phyloP scores from a whole-genome alignment of 2,113 vertebrate species.

The Cercocebus atys region DNA sequence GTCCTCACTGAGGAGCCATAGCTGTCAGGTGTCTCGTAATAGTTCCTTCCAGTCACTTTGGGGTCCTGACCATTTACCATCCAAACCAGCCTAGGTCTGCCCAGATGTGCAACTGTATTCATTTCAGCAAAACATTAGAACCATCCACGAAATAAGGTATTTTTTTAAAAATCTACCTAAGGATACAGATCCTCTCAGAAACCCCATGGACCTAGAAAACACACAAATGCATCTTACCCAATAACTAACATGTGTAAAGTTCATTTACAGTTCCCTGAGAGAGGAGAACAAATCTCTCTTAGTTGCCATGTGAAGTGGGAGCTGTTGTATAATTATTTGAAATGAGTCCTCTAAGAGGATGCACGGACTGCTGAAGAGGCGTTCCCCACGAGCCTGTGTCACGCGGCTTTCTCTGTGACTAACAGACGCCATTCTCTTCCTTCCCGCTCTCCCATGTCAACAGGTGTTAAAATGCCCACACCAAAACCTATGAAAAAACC shows the following conservation, averaged over 20 bases:
- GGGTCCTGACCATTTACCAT: not conserved
- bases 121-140: not conserved
- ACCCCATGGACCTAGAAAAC: not conserved
- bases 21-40: fast-evolving
- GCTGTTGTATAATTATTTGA: not conserved
- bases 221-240: not conserved
- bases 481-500: too few relatives aligned
- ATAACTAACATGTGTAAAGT: not conserved
- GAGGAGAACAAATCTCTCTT: not conserved
- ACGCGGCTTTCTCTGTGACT: not conserved
- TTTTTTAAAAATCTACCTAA: not conserved
- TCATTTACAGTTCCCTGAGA: not conserved
- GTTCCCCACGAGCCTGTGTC: not conserved
- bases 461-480: not conserved
- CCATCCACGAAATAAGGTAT: fast-evolving
- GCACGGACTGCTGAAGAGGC: not conserved
- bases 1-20: fast-evolving
- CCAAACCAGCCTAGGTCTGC: not conserved
- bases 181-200: not conserved
- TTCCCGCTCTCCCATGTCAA: not conserved
- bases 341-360: not conserved
- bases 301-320: not conserved
- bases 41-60: not conserved
- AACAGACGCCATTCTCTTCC: fast-evolving
- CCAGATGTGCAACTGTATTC: not conserved